Base-by-base conservation (phyloP, 1,140 invertebrate species). In the Lepidurus packardi region DNA sequence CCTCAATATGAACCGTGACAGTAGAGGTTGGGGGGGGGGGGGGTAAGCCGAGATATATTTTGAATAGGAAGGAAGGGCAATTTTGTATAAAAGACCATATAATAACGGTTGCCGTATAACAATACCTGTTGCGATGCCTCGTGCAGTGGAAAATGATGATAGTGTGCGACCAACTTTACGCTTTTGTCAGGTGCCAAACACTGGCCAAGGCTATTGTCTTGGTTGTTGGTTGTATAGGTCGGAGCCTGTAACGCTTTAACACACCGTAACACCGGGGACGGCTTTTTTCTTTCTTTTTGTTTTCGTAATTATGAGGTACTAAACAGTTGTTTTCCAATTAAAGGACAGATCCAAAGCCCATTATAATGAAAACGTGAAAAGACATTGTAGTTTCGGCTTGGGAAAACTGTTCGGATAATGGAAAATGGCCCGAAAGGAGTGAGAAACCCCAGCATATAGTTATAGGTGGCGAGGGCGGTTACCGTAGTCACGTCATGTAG, bases 21-120 rank as follows among this genome's bases (percentile, higher is more conserved):
- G 21, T 65, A 65, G 53, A 21, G 16, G 53, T 21, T 65, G 16
- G 16, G 53, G 21, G 13, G 53, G 53, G 16, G 16, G 53, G 21
- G 13, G 53, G 53, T 65, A 65, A 11, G 13, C 53, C n/a, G 21
- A n/a, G 16, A 21, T 7, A 16, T 13, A 13, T 65, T 65, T 65
- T 65, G 53, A 65, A 65, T 21, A 65, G 53, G 1, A 34, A 65
- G 53, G 53, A 65, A 65, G 53, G 53, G 53, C 53, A 21, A 65
- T 7, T 34, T 7, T 65, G 53, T 65, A 65, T 65, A 65, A 65
- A 65, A 16, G 53, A 13, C 45, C 53, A 65, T 65, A 65, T 65
- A 65, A 65, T 65, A 65, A 65, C 21, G 53, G 53, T 65, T 65
- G 53, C 53, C 13, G 53, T 65, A 65, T 65, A 65, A 65, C 53